Conservation (phyloP, 1,140 invertebrate species). For the Drosophila orena region DNA sequence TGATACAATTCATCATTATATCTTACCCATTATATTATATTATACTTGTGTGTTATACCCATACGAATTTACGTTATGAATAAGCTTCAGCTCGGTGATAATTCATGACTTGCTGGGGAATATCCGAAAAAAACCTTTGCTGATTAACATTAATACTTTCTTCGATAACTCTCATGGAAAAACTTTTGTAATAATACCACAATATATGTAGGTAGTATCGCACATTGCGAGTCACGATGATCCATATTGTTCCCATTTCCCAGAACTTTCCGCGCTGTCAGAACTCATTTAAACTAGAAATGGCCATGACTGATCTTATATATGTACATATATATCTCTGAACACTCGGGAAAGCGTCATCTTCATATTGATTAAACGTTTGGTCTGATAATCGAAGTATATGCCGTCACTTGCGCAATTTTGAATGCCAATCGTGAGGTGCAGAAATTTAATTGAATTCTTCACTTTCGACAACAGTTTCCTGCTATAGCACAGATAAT, state of each 20-base stretch:
- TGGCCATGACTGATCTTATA: constrained; percentile 7
- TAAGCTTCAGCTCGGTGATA: neutral
- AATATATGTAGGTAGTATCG: neutral
- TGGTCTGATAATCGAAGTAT: constrained; percentile 4
- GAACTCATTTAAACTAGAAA: constrained; percentile 5
- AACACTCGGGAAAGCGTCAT: constrained; percentile 17
- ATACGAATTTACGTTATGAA: neutral
- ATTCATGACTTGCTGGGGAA: neutral
- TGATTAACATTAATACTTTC: neutral
- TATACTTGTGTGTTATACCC: too few relatives aligned
- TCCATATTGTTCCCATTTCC: neutral
- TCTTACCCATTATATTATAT: too few relatives aligned
- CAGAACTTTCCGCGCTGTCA: neutral
- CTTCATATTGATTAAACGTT: constrained; percentile 22
- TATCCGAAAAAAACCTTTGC: neutral
- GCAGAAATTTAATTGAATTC: constrained; percentile 32
- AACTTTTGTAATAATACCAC: neutral
- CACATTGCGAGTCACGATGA: constrained; percentile 7
- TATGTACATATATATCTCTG: neutral
- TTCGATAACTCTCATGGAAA: neutral
- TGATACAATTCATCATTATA: too few relatives aligned
- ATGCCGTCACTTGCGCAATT: constrained; percentile 18
- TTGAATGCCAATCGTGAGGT: constrained; percentile 14
- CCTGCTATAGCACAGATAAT: constrained; percentile 17
- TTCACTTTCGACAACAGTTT: constrained; percentile 8